Evolutionary conservation across 2,888 invertebrate species (phyloP).

Genomic region (Lithophane ornitopus): DNA sequence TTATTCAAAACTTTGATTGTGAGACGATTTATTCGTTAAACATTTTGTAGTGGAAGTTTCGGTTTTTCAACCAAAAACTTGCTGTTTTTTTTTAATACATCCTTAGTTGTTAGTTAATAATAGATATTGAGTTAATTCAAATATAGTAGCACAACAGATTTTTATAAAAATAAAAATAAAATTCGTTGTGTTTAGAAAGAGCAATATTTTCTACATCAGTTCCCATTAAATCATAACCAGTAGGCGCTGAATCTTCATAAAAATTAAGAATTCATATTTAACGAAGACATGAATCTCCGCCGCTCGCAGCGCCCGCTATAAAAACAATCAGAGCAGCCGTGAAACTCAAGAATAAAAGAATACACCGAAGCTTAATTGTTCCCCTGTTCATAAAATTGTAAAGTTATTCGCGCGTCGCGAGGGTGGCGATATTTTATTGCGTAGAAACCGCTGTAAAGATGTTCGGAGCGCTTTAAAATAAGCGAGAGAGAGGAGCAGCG

Average conservation of each 20-base stretch:
- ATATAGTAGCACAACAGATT: not conserved
- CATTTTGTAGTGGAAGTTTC: not conserved
- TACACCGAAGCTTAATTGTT: conserved; percentile 88
- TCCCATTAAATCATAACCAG: conserved; percentile 80
- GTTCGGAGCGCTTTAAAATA: conserved; percentile 89
- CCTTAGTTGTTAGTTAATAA: not conserved
- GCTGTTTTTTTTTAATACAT: no score
- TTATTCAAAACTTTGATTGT: not conserved
- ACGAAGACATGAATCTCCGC: conserved; percentile 86
- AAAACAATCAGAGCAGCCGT: conserved; percentile 87
- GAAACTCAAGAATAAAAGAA: conserved; percentile 88
- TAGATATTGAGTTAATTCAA: no score
- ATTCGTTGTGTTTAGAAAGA: conserved; percentile 54
- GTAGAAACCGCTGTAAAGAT: conserved; percentile 90
- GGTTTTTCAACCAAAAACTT: no score
- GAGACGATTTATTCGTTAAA: not conserved
- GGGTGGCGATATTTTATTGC: conserved; percentile 90
- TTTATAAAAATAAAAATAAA: no score
- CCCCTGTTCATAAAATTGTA: conserved; percentile 90
- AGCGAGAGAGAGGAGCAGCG: conserved; percentile 79
- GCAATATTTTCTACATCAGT: conserved; percentile 66
- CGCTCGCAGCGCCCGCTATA: conserved; percentile 78
- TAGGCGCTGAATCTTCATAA: conserved; percentile 86
- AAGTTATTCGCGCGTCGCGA: conserved; percentile 87
- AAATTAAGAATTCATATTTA: conserved; percentile 89